Evolutionary conservation across 2,113 vertebrate species (phyloP), one percentile per base, ranked within the genome.

Genomic region (Garra rufa): DNA sequence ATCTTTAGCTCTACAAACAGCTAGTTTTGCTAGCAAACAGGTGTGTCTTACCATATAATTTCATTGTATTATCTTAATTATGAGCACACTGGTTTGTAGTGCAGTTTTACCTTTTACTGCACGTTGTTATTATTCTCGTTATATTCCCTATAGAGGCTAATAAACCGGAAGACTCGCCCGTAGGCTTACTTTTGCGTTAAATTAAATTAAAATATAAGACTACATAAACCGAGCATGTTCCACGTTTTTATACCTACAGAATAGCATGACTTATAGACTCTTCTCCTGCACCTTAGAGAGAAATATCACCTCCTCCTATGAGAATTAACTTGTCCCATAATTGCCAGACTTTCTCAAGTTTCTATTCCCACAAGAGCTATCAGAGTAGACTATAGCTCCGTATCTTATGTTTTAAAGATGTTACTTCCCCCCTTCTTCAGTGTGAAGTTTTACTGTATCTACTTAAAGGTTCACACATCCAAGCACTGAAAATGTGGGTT

Each of bases 291-390:
- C 80, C 73, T 75, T 48, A 19, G 30, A 76, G 63, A 61, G 59
- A 82, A 85, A 81, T 24, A 85, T 19, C 24, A 48, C 44, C n/a
- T 26, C 14, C 48, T 69, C 70, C 70, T 65, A 10, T 67, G 41
- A 30, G 67, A 24, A 30, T 74, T 43, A 74, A 41, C 24, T 44
- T 57, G 67, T 83, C 59, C 57, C 43, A 83, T 74, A 74, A 74
- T 46, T 46, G 70, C 6, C 11, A 43, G 43, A 46, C 70, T 74
- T 26, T 46, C 70, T 17, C 21, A 44, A 46, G 70, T 26, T 43
- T 46, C 43, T 74, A 4, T 74, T 46, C 43, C 70, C n/a, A 26
- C 3, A n/a, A 46, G n/a, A 74, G 6, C 43, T 43, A 46, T 74
- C 70, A 74, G n/a, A n/a, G 43, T 9, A 14, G n/a, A 46, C 21